Percentiles rank a stretch among this genome's conserved stretches.
Evolutionary conservation across 2,888 invertebrate species (phyloP).

Genomic region (Ophion obscuratus): DNA sequence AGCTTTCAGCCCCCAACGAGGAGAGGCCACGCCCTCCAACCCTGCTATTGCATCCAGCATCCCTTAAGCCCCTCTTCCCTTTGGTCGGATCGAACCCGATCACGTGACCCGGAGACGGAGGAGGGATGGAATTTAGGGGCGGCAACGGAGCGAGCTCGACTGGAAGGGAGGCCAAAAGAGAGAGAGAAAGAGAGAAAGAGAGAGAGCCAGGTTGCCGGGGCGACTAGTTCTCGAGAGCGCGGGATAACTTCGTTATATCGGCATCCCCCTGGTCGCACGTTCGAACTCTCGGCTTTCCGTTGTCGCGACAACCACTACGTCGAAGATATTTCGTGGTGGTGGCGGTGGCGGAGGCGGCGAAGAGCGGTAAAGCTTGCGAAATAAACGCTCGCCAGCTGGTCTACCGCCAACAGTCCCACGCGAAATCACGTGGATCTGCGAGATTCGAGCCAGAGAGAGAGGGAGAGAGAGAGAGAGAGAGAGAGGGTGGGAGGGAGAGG

Average conservation of each 20-base stretch:
- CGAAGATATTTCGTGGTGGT: slow-evolving; percentile 32
- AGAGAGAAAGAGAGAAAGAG: slow-evolving; percentile 74
- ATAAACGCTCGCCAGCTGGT: slow-evolving; percentile 83
- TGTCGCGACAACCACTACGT: slow-evolving; percentile 33
- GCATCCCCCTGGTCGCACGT: slow-evolving; percentile 74
- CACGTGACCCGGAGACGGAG: slow-evolving; percentile 74
- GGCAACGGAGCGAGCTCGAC: slow-evolving; percentile 64
- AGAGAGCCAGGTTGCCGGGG: slow-evolving; percentile 57
- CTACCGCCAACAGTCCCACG: slow-evolving; percentile 82
- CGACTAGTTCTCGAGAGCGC: slow-evolving; percentile 66
- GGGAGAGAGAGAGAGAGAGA: not conserved
- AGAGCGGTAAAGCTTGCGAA: slow-evolving; percentile 82
- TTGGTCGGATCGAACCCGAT: slow-evolving; percentile 73
- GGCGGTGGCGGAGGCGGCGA: slow-evolving; percentile 45
- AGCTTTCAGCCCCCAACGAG: slow-evolving; percentile 84
- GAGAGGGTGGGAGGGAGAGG: not conserved
- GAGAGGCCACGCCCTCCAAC: slow-evolving; percentile 88
- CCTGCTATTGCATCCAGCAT: slow-evolving; percentile 88
- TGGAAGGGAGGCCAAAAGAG: slow-evolving; percentile 41
- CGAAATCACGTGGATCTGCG: slow-evolving; percentile 81
- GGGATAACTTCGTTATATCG: slow-evolving; percentile 82
- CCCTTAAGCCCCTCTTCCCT: slow-evolving; percentile 75
- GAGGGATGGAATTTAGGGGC: slow-evolving; percentile 67
- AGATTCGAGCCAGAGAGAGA: slow-evolving; percentile 45
- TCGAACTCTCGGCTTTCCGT: slow-evolving; percentile 45